Conservation (phyloP, 2,113 vertebrate species). For the Gobiocypris rarus region DNA sequence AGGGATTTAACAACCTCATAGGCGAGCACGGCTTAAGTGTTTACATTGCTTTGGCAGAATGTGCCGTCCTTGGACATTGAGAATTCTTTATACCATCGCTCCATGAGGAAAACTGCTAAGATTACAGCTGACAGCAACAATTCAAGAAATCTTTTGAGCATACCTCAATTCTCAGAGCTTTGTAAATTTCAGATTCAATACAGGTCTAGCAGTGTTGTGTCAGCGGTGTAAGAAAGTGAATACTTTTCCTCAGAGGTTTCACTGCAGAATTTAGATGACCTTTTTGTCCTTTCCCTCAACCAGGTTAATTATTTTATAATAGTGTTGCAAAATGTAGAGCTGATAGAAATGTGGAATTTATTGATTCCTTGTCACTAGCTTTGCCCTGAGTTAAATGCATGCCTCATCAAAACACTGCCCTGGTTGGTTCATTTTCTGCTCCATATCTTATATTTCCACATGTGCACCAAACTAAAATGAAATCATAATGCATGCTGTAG, state of each 20-base stretch:
- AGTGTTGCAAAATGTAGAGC: constrained; percentile 12
- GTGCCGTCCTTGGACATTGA: constrained; percentile 68
- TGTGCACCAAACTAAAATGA: background rate
- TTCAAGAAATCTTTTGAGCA: constrained; percentile 58
- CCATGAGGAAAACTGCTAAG: constrained; percentile 68
- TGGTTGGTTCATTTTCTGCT: constrained; percentile 11
- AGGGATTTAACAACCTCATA: constrained; percentile 16
- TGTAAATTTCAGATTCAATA: constrained; percentile 48
- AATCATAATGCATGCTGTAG: constrained; percentile 10
- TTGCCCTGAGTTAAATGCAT: background rate
- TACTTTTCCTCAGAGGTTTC: constrained; percentile 14
- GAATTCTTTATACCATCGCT: constrained; percentile 71
- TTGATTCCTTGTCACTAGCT: constrained; percentile 17
- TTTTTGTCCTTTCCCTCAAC: background rate
- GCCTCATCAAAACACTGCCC: constrained; percentile 1
- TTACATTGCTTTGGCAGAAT: constrained; percentile 65
- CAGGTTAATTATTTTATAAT: constrained; percentile 19
- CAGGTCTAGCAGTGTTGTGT: constrained; percentile 8
- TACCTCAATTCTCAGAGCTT: constrained; percentile 63
- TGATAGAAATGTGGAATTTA: background rate
- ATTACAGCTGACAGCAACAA: constrained; percentile 74
- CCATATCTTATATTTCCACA: background rate
- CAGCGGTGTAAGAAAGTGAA: constrained; percentile 17
- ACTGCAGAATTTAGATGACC: constrained; percentile 10
- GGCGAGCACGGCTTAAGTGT: constrained; percentile 34